Evolutionary conservation across 1,140 invertebrate genomes (phyloP), one percentile per base, ranked within the genome.

Genomic region (Diprion similis): DNA sequence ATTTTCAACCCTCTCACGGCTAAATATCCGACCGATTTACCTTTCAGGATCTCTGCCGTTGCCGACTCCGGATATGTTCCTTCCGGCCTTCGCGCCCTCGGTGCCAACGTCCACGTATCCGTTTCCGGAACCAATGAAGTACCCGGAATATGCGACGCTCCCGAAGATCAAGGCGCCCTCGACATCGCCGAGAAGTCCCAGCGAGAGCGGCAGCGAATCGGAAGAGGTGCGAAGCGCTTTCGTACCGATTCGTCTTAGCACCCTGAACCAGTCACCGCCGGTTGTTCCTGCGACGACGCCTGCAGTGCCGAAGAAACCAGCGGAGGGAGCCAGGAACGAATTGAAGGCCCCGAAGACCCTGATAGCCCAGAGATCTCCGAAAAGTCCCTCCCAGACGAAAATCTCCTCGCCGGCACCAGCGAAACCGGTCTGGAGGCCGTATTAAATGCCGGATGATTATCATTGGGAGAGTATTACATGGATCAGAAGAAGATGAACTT

Each of bases 221-320:
- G 93, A 95, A 75, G 94, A 94, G 64, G 91, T 94, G 0, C 93
- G 93, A 81, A 94, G 93, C 18, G 94, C 93, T 46, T 94, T 94
- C 83, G 90, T 90, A 1, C 90, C 90, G 0, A 89, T 91, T 46
- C 75, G 84, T 19, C 51, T 85, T 46, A 85, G 83, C 68, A 81
- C 79, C 11, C 17, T 83, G 15, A 85, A 91, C 78, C 89, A 90
- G 1, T 88, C 89, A n/a, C 85, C 85, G 73, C 85, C 85, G 73
- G 88, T 89, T 18, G 87, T 87, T 87, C 76, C 79, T 18, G 71
- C 72, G 19, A 48, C 79, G 77, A 45, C 80, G 78, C 48, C 71
- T 83, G 3, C 80, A 80, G n/a, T 51, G 68, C 17, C 81, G 71
- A 79, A 73, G 65, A 86, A 80, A 24, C 69, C 80, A 0, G 70